A percentile compares a stretch with the other conserved stretches of the same genome.
Evolutionary conservation across 1,140 invertebrate species (phyloP).

Genomic region (Babylonia areolata): DNA sequence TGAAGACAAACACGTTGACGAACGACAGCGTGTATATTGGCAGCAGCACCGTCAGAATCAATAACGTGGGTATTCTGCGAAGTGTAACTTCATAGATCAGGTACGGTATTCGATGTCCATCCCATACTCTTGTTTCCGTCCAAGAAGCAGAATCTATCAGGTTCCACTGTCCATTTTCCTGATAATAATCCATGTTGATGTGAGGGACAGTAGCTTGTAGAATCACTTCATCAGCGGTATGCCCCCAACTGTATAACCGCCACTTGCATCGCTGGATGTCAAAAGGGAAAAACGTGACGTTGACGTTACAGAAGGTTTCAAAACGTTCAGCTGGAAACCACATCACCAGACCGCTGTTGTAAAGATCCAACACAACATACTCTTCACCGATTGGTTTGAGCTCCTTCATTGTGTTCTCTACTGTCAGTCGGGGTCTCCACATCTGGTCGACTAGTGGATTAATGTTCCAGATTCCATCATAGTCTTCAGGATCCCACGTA

Average conservation of each 20-base stretch:
- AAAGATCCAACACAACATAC: neutral
- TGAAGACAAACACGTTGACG: slow-evolving; percentile 39
- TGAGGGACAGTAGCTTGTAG: neutral
- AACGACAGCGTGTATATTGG: slow-evolving; percentile 30
- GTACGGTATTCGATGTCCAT: neutral
- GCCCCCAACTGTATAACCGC: slow-evolving; percentile 17
- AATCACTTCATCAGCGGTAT: neutral
- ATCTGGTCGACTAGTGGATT: neutral
- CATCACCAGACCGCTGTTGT: slow-evolving; percentile 92
- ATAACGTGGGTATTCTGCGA: neutral
- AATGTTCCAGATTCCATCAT: neutral
- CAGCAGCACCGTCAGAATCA: slow-evolving; percentile 28
- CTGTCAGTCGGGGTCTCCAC: slow-evolving; percentile 30
- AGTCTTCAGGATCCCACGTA: slow-evolving; percentile 8
- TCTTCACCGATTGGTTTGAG: neutral
- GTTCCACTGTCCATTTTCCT: slow-evolving; percentile 33
- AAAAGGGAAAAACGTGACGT: slow-evolving; percentile 85
- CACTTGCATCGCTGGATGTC: slow-evolving; percentile 81
- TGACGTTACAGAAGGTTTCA: slow-evolving; percentile 89
- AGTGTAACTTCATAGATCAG: slow-evolving; percentile 19
- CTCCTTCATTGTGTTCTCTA: slow-evolving; percentile 21
- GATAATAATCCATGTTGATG: neutral
- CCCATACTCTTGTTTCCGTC: neutral
- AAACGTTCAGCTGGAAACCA: slow-evolving; percentile 98
- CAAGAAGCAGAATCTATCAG: neutral